Evolutionary conservation across 2,888 invertebrate species (phyloP), one percentile per base, ranked within the genome.

Genomic region (Crematogaster levior): DNA sequence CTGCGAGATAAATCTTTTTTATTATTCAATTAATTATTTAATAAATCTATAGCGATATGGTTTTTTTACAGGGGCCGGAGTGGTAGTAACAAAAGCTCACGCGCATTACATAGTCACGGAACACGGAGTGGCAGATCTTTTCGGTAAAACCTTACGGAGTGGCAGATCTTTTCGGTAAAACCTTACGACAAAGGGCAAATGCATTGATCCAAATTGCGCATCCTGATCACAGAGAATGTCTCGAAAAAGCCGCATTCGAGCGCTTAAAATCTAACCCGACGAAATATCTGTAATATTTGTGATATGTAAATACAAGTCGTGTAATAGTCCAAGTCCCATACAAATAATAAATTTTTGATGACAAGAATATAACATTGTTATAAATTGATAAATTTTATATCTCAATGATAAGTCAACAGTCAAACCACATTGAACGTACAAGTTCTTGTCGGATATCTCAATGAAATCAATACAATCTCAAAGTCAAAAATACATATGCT

Each of bases 61-160:
- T n/a, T 53, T 65, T 27, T 80, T 94, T 94, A 24, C 93, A 97
- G 98, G 99, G 91, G 98, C 98, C 83, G 99, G 99, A n/a, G 98
- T 99, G 5, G 98, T 99, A 21, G 98, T 98, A 0, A 97, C 97
- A 0, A 96, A 99, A 86, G 98, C 98, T 0, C 99, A 99, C 94
- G 98, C 98, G 0, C 98, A 99, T 94, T 99, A 99, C 94, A 96
- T 99, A 3, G 99, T 99, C 0, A 99, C 99, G 0, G 99, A 99
- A 93, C 96, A 97, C 88, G 99, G 99, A 21, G 97, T 99, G 88
- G 99, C 99, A 0, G 95, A 97, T 81, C 95, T 99, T 66, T 99
- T 98, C 94, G 99, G 99, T 56, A 98, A 98, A 95, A 97, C 97
- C 21, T 95, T 99, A 73, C 95, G 98, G 99, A 21, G 97, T 99